Evolutionary conservation across 2,797 vertebrate species (phyloP).

Genomic region (Xiphophorus birchmanni): DNA sequence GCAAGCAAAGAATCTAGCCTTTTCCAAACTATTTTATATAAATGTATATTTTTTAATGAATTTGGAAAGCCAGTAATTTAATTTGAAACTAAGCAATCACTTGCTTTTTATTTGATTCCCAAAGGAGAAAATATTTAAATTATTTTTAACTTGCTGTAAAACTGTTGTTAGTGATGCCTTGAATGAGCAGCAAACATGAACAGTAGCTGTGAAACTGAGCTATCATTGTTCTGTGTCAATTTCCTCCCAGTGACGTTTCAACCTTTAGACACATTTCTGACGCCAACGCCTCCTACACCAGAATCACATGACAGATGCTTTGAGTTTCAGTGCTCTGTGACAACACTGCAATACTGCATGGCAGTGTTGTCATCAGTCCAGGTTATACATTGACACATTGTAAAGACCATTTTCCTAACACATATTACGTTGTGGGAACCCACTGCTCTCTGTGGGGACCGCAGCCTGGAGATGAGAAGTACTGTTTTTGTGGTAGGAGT

Average conservation of each 20-base stretch:
- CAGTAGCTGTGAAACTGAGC: background rate
- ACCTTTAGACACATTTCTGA: background rate
- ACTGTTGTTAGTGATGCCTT: background rate
- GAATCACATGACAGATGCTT: background rate
- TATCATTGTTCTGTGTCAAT: background rate
- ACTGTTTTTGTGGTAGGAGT: background rate
- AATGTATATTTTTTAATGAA: too few relatives aligned
- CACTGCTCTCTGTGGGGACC: too few relatives aligned
- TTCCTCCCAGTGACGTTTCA: background rate
- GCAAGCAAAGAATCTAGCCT: background rate
- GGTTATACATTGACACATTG: background rate
- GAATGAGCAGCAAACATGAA: background rate
- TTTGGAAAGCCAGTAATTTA: too few relatives aligned
- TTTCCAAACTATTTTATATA: background rate
- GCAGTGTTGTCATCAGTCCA: background rate
- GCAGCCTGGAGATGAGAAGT: too few relatives aligned
- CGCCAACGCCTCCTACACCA: background rate
- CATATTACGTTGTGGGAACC: too few relatives aligned
- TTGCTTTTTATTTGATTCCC: background rate
- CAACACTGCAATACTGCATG: background rate
- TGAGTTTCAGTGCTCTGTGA: background rate
- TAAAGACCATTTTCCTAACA: too few relatives aligned
- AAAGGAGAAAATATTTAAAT: background rate
- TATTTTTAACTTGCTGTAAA: background rate
- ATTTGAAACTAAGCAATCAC: too few relatives aligned